These are phyloP conservation scores for Epinephelus malabaricus DNA, from an alignment of 2,797 vertebrate species.

Conservation along the genomic window DNA sequence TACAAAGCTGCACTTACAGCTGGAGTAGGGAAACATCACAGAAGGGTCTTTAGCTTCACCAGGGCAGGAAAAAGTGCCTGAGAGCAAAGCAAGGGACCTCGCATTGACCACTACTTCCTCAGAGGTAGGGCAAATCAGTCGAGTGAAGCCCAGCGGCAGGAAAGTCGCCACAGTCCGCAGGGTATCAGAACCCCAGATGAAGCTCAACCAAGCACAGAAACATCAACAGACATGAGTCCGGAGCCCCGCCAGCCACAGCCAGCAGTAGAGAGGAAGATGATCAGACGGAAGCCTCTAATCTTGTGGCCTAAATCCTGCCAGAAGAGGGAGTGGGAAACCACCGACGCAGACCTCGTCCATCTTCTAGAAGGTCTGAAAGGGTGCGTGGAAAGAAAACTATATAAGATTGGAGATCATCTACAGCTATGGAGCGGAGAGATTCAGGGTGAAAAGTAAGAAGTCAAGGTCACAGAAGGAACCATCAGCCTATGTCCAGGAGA, in stretches of 20 bases:
- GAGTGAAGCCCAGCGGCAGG: no score
- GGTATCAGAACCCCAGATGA: constrained; percentile 40
- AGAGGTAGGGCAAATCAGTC: no score
- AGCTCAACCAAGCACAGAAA: constrained; percentile 21
- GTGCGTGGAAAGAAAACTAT: constrained; percentile 23
- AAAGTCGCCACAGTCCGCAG: constrained; percentile 31
- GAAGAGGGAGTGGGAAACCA: constrained; percentile 30
- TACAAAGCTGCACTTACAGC: no score
- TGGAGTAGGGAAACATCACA: no score
- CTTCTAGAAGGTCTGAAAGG: constrained; percentile 31
- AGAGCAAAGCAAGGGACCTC: no score
- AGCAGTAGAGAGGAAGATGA: constrained; percentile 22
- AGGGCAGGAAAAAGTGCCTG: no score
- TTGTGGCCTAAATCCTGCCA: constrained; percentile 42
- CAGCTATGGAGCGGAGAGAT: constrained; percentile 24
- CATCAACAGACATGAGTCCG: constrained; percentile 6
- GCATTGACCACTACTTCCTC: no score
- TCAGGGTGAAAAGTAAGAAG: constrained; percentile 4
- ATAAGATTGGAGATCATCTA: constrained; percentile 39
- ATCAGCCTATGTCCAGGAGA: background rate
- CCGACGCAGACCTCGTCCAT: constrained; percentile 15
- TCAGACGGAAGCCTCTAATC: constrained; percentile 21
- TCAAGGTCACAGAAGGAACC: background rate
- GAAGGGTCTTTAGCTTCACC: no score
- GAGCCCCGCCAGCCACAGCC: constrained; percentile 29